phyloP scores from a whole-genome alignment of 2,113 vertebrate genomes.

The Sceloporus tristichus region DNA sequence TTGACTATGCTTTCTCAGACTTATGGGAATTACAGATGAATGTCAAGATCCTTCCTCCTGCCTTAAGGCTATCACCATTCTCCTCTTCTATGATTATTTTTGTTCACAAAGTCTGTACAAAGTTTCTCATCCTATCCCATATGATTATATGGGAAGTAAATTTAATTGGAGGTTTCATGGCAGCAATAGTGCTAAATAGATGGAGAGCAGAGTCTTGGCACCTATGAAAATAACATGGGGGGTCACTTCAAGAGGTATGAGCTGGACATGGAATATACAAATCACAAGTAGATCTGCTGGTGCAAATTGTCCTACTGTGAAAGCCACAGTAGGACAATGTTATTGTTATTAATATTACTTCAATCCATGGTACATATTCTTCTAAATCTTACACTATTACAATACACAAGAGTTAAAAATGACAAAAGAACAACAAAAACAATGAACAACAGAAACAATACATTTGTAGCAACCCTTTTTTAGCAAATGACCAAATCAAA shows the following conservation, averaged over 20 bases:
- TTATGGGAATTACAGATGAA: too few relatives aligned
- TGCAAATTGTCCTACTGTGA: neutral
- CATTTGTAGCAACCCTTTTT: too few relatives aligned
- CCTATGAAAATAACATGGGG: neutral
- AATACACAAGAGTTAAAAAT: too few relatives aligned
- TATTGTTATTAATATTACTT: too few relatives aligned
- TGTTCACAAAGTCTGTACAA: neutral
- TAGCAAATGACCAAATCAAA: neutral
- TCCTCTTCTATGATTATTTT: neutral
- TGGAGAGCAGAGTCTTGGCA: neutral
- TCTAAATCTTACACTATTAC: too few relatives aligned
- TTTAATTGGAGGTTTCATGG: neutral
- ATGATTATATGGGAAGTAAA: neutral
- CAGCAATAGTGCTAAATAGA: neutral
- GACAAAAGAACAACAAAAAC: too few relatives aligned
- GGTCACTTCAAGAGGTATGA: neutral
- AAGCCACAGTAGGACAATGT: too few relatives aligned
- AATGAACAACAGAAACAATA: too few relatives aligned
- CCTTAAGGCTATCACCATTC: neutral
- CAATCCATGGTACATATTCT: too few relatives aligned
- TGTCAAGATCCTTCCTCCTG: too few relatives aligned
- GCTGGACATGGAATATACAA: neutral
- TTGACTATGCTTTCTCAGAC: too few relatives aligned
- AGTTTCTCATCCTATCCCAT: neutral
- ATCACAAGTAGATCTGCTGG: neutral